A percentile compares a stretch with the other conserved stretches of the same genome.
Conservation (phyloP, 2,797 vertebrate species). For the Morelia viridis region DNA sequence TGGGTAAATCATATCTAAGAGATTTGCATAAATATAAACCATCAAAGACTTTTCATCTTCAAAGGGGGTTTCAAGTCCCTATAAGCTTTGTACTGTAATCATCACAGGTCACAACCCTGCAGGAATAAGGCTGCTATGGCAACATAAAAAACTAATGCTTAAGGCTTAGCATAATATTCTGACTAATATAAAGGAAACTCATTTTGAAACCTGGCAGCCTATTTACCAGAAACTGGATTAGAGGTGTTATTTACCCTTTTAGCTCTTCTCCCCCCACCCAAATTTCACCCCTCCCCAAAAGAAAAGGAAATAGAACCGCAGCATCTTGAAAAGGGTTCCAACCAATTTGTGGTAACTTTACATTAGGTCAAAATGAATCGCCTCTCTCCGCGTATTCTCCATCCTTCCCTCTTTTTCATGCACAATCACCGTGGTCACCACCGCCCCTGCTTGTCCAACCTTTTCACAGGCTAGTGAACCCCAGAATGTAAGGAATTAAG, state of each 20-base stretch:
- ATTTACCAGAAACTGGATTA: slow-evolving; percentile 85
- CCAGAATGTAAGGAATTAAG: slow-evolving; percentile 40
- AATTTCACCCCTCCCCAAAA: slow-evolving; percentile 58
- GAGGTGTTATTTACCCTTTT: slow-evolving; percentile 86
- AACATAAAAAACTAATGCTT: slow-evolving; percentile 99
- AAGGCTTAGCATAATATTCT: slow-evolving; percentile 99
- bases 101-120: slow-evolving; percentile 99
- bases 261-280: slow-evolving; percentile 63
- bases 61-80: slow-evolving; percentile 99
- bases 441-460: slow-evolving; percentile 47
- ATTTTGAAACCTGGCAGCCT: slow-evolving; percentile 84
- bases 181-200: slow-evolving; percentile 86
- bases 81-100: slow-evolving; percentile 99
- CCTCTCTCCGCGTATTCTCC: slow-evolving; percentile 68
- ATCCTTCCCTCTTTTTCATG: background rate
- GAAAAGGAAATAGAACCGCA: slow-evolving; percentile 78
- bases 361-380: slow-evolving; percentile 78
- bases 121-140: slow-evolving; percentile 99
- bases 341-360: slow-evolving; percentile 80
- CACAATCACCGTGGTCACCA: slow-evolving; percentile 4
- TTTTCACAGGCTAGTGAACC: slow-evolving; percentile 51
- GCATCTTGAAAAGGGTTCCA: slow-evolving; percentile 78
- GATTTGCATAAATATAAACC: slow-evolving; percentile 99
- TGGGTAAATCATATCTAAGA: slow-evolving; percentile 99
- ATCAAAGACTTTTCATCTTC: slow-evolving; percentile 99